phyloP scores from a whole-genome alignment of 1,140 invertebrate species.

The Schmidtea mediterranea region DNA sequence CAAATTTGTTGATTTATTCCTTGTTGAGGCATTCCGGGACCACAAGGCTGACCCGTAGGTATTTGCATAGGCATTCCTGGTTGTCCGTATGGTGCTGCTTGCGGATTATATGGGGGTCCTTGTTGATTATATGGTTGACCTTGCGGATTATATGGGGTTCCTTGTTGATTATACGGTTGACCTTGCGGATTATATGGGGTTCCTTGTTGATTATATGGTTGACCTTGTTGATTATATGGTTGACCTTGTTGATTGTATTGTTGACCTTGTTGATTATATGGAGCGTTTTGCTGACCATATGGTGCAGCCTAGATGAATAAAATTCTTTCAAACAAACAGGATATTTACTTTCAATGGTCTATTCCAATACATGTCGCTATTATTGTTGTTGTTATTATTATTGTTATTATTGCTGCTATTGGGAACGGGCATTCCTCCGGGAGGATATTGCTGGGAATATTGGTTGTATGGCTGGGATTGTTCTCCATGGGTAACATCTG shows the following conservation, averaged over 20 bases:
- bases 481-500: too few relatives aligned
- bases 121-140: not conserved
- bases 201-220: not conserved
- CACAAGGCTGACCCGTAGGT: not conserved
- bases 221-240: not conserved
- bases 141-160: not conserved
- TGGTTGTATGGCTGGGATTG: too few relatives aligned
- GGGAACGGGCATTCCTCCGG: too few relatives aligned
- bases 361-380: too few relatives aligned
- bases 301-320: not conserved
- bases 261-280: not conserved
- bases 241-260: not conserved
- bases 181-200: not conserved
- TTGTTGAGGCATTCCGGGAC: not conserved
- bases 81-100: not conserved
- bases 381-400: too few relatives aligned
- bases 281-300: not conserved
- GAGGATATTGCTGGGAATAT: too few relatives aligned
- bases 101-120: not conserved
- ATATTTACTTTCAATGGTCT: too few relatives aligned
- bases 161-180: not conserved
- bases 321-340: not conserved
- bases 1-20: constrained; percentile 23
- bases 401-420: too few relatives aligned
- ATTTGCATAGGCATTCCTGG: not conserved